Evolutionary conservation across 2,888 invertebrate species (phyloP).

Genomic region (Oasisia sp.): DNA sequence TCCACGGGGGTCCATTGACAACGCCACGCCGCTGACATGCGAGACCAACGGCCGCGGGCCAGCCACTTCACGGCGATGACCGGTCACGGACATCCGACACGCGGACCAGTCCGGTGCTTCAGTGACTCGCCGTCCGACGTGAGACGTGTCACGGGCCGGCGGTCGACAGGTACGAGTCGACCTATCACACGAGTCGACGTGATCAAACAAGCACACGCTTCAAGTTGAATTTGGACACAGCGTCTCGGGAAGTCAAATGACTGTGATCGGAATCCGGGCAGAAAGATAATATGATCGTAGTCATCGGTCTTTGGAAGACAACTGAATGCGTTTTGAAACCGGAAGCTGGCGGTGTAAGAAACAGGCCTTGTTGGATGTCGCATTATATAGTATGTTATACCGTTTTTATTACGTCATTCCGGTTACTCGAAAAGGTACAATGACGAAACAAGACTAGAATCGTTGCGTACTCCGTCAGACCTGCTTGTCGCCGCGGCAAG

Average conservation of each 20-base stretch:
- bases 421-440: neutral
- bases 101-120: neutral
- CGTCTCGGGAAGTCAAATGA: too few species aligned
- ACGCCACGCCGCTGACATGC: neutral
- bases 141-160: neutral
- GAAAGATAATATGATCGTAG: too few species aligned
- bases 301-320: too few species aligned
- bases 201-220: neutral
- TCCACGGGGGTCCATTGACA: too few species aligned
- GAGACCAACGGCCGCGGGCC: neutral
- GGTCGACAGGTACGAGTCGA: neutral
- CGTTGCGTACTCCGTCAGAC: neutral
- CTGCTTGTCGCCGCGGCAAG: too few species aligned
- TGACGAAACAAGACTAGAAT: neutral
- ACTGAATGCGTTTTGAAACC: too few species aligned
- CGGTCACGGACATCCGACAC: neutral
- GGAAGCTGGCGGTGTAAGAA: too few species aligned
- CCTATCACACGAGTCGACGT: neutral
- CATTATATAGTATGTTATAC: too few species aligned
- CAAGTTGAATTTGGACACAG: neutral
- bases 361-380: too few species aligned
- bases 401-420: neutral
- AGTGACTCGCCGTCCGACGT: neutral
- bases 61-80: neutral
- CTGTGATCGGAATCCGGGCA: too few species aligned